Evolutionary conservation across 2,113 vertebrate genomes (phyloP).

Genomic region (Myotis brandtii): DNA sequence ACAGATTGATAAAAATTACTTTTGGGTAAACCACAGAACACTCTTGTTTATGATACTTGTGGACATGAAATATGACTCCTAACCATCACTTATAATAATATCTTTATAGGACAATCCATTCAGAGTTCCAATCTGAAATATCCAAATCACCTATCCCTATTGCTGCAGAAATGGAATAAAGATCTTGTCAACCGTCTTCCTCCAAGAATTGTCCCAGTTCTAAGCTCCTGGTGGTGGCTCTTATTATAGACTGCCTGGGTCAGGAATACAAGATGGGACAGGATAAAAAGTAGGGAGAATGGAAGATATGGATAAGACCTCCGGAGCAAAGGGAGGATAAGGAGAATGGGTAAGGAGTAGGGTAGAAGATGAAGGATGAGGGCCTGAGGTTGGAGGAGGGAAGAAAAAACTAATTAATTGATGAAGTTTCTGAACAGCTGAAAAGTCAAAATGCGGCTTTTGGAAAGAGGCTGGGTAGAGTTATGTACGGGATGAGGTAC

Average conservation of each 20-base stretch:
- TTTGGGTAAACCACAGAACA: constrained; percentile 3
- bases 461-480: background rate
- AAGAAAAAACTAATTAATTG: background rate
- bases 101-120: background rate
- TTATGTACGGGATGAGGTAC: background rate
- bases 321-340: background rate
- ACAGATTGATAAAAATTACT: constrained; percentile 18
- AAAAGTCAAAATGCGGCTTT: constrained; percentile 25
- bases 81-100: constrained; percentile 1
- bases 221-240: background rate
- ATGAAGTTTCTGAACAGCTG: constrained; percentile 48
- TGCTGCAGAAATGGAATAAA: constrained; percentile 11
- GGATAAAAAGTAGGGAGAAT: background rate
- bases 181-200: constrained; percentile 13
- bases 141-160: background rate
- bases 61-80: background rate
- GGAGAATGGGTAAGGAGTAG: background rate
- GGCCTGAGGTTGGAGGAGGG: background rate
- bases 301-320: background rate
- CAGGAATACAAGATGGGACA: background rate
- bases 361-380: background rate
- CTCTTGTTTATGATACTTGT: constrained; percentile 12
- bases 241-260: background rate
- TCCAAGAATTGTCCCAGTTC: background rate
- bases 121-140: background rate